These are phyloP conservation scores for Cassiopea xamachana DNA, from an alignment of 30 jellyfish, hydroid and myxozoan genomes.

Conservation along the genomic window DNA sequence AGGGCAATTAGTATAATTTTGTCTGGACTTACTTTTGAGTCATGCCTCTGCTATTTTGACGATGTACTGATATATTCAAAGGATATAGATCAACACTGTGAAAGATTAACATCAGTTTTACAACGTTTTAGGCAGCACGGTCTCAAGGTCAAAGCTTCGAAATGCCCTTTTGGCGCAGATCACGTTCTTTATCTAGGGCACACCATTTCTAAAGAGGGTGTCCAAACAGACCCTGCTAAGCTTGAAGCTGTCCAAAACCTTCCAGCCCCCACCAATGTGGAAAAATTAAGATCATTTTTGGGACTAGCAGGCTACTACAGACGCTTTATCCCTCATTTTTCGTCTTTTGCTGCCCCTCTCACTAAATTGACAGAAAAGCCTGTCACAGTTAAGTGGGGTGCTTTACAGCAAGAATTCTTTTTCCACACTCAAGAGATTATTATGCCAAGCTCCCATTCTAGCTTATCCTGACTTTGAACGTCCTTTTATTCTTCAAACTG, in stretches of 20 bases:
- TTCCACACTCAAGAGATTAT: conserved; percentile 1
- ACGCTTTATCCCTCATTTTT: conserved; percentile 46
- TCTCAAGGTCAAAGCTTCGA: conserved; percentile 52
- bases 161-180: conserved; percentile 54
- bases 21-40: conserved; percentile 22
- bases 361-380: conserved; percentile 30
- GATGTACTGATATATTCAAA: conserved; percentile 17
- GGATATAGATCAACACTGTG: conserved; percentile 16
- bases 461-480: conserved; percentile 36
- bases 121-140: conserved; percentile 38
- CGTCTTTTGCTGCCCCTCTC: conserved; percentile 58
- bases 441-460: conserved; percentile 62
- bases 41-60: conserved; percentile 26
- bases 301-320: conserved; percentile 62
- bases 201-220: conserved; percentile 22
- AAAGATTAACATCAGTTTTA: conserved; percentile 32
- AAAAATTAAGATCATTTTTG: conserved; percentile 42
- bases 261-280: conserved; percentile 43
- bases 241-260: conserved; percentile 30
- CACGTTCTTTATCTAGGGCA: conserved; percentile 49
- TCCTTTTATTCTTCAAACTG: conserved; percentile 44
- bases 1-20: conserved; percentile 15
- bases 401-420: conserved; percentile 5
- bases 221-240: conserved; percentile 16
- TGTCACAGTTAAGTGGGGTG: not conserved